Base-by-base conservation (phyloP, 2,888 invertebrate species). In the Malacosoma neustria region DNA sequence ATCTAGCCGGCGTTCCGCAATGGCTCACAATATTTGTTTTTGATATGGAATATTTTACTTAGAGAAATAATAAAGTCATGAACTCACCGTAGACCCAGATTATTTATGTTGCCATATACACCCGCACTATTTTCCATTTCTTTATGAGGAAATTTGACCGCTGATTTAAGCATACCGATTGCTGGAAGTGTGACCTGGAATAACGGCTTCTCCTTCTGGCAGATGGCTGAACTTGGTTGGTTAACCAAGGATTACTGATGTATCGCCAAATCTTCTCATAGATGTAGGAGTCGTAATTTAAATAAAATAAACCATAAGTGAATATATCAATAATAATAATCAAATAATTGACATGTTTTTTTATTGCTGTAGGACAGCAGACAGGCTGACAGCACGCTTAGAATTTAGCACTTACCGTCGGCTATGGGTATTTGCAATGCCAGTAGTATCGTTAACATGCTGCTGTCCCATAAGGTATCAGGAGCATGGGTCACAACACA, bases 111-210 rank as follows among this genome's bases (percentile, higher is more conserved):
- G 0, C 84, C 84, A 33, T 81, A 75, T 7, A 84, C 79, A 2
- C 77, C 77, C 1, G 68, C 55, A 0, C 70, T 75, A 3, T 61
- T 55, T 1, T 62, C 75, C 14, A 59, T 34, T 0, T 81, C 80
- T 37, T 48, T 67, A 15, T 84, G 82, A 0, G 84, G 84, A 22
- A 75, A 84, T 36, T 80, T 80, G 7, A 84, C 41, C 0, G 82
- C 52, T 2, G 84, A 84, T 45, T 79, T 84, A 4, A 84, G 49
- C 79, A 80, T 80, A 3, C 74, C 74, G 1, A 82, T 38, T 0
- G 77, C 42, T 30, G 84, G 84, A 61, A 0, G 84, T 82, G 41
- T 82, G 84, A 0, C 79, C 84, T 0, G 84, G 84, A 1, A 72
- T 43, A 0, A 84, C 70, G 0, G 80, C 48, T 14, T 81, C 82